A percentile compares a stretch with the other conserved stretches of the same genome.
Evolutionary conservation across 2,113 vertebrate genomes (phyloP).

Genomic region (Numenius arquata): DNA sequence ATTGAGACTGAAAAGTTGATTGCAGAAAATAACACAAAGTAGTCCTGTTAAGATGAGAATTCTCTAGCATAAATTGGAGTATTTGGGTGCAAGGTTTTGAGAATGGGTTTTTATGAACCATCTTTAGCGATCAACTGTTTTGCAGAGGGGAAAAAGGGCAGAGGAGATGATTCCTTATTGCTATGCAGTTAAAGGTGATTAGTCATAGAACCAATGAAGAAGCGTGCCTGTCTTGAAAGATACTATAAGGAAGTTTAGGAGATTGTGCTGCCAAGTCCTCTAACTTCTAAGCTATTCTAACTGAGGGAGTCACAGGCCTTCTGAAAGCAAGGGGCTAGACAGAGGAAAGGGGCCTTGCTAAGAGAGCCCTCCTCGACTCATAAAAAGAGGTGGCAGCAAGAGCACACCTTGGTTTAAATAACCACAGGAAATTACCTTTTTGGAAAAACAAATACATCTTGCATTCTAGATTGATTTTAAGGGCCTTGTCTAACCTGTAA

Average conservation of each 20-base stretch:
- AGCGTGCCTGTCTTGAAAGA: background rate
- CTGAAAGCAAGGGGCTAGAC: background rate
- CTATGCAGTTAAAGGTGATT: background rate
- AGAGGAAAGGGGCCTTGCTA: background rate
- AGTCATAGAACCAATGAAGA: background rate
- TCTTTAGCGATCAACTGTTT: background rate
- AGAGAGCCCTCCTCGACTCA: too few species aligned
- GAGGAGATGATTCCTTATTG: background rate
- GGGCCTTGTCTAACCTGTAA: background rate
- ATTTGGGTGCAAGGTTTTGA: background rate
- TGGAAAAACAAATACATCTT: background rate
- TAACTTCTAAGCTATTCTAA: background rate
- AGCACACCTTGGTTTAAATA: background rate
- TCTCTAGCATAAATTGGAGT: background rate
- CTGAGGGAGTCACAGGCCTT: fast-evolving
- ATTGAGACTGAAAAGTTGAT: background rate
- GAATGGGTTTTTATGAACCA: background rate
- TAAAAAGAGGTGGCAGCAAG: background rate
- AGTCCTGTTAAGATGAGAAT: background rate
- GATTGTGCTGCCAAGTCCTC: fast-evolving
- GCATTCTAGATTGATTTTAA: background rate
- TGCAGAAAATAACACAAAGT: background rate
- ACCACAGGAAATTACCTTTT: background rate
- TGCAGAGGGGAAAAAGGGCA: background rate
- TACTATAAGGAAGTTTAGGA: background rate